Evolutionary conservation across 1,140 invertebrate genomes (phyloP), one percentile per base, ranked within the genome.

Genomic region (Scaptomyza montana): DNA sequence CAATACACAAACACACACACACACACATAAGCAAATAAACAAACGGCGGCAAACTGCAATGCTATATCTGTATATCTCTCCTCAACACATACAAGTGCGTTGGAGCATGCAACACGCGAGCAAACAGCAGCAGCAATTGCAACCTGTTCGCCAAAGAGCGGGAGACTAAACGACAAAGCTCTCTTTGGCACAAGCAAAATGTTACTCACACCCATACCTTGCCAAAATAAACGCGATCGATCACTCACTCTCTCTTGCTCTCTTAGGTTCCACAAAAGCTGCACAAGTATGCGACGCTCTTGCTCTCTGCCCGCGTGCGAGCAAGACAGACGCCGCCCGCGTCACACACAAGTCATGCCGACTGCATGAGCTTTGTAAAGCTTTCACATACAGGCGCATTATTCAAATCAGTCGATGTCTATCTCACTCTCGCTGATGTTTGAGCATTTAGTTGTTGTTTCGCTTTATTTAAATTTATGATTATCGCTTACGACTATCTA

Each of bases 381-480:
- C 50, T 25, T 59, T 67, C 78, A 16, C 65, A 79, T 60, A 89
- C 84, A 5, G 8, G n/a, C 28, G 19, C 57, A 60, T 63, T 89
- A 89, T 89, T 84, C 84, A 89, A 89, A 89, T 89, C 25, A 68
- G 19, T n/a, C 41, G 47, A n/a, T 25, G 30, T 19, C 47, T 65
- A 43, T 43, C 39, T 43, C 39, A 28, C 49, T 80, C 85, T 72
- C 67, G 6, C 64, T 77, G 49, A 25, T 25, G 19, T 80, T 16
- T 4, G 7, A 8, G 36, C 25, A 19, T 13, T 16, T 46, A 47
- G 25, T 43, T 54, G 16, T 36, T 63, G 47, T 60, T 55, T 71
- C 69, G 21, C 62, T 68, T 49, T 87, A 87, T 86, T 86, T 86
- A 86, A 86, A 86, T 86, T 86, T 86, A 78, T 81, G 81, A 86